phyloP scores from a whole-genome alignment of 92 coral and sea anemone species.

The Zoanthus sociatus region DNA sequence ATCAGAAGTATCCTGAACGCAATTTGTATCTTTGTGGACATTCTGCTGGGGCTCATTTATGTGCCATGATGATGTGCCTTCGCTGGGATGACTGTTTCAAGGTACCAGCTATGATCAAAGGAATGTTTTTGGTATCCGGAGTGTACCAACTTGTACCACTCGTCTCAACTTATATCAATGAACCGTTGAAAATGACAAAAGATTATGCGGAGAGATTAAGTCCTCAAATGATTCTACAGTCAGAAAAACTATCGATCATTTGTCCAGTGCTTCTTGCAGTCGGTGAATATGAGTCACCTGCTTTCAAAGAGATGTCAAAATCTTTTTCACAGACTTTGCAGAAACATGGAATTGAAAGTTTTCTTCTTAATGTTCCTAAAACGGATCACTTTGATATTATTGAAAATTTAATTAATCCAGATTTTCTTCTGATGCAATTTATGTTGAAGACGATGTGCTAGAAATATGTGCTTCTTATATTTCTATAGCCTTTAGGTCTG shows the following conservation, averaged over 20 bases:
- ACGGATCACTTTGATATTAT: conserved; percentile 65
- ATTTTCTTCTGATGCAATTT: conserved; percentile 40
- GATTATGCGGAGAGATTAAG: conserved; percentile 76
- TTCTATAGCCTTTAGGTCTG: too few species aligned
- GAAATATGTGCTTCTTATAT: too few species aligned
- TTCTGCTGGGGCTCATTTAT: conserved; percentile 91
- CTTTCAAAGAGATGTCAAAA: conserved; percentile 66
- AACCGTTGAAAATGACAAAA: conserved; percentile 69
- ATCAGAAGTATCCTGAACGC: conserved; percentile 67
- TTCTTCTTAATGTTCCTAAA: conserved; percentile 58
- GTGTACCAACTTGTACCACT: conserved; percentile 67
- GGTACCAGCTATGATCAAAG: conserved; percentile 52
- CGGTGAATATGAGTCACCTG: conserved; percentile 79
- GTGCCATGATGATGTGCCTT: conserved; percentile 83
- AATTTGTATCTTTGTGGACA: conserved; percentile 76
- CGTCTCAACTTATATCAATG: conserved; percentile 65
- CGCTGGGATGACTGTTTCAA: conserved; percentile 41
- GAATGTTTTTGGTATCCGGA: conserved; percentile 79
- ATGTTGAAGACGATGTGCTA: conserved; percentile 43
- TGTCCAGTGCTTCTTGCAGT: conserved; percentile 71
- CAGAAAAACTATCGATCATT: conserved; percentile 52
- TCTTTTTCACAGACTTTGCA: conserved; percentile 57
- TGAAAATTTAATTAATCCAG: conserved; percentile 61
- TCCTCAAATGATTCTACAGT: conserved; percentile 59
- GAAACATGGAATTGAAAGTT: conserved; percentile 33